Evolutionary conservation across 1,140 invertebrate species (phyloP), one percentile per base, ranked within the genome.

Genomic region (Hermatobates lingyangjiaoensis): DNA sequence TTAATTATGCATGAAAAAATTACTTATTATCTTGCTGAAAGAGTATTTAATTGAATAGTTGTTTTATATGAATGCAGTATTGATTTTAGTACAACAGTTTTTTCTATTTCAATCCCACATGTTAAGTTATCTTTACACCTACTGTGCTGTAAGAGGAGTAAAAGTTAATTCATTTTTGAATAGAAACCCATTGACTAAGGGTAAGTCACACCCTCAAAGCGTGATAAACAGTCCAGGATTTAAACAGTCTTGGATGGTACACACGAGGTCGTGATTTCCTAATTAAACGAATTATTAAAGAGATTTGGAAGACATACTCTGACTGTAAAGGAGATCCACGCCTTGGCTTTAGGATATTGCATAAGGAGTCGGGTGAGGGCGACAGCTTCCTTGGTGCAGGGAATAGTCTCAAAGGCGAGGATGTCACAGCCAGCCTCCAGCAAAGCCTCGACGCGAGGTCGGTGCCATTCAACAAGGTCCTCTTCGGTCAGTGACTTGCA

Each of bases 371-470:
- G 73, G 2, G 87, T 69, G 1, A 93, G 64, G 59, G 83, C 82
- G 64, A 83, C 71, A 0, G 83, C 90, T 68, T 95, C 91, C 46
- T 74, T 68, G 20, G 63, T 66, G 53, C 84, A 83, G 12, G 91
- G 90, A 57, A 94, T 81, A 0, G 91, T 95, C 66, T 96, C 91
- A 53, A 94, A 64, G 10, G 85, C 86, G 27, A 95, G 61, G 0
- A 90, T 61, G 66, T 93, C 85, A 2, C 83, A 79, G 14, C 84
- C 84, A 34, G 74, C 76, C 54, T 82, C 74, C 14, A 91, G 60
- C 1, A 93, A 66, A 15, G 80, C 77, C 50, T 78, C 67, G 7
- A 94, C 76, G 23, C 87, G 71, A 0, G 81, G 79, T 54, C 74
- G 65, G 64, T 94, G 90, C 81, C 87, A 92, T 21, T 83, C 71